These are phyloP conservation scores for Speoplatyrhinus poulsoni DNA, from an alignment of 2,113 vertebrate species.

Conservation along the genomic window DNA sequence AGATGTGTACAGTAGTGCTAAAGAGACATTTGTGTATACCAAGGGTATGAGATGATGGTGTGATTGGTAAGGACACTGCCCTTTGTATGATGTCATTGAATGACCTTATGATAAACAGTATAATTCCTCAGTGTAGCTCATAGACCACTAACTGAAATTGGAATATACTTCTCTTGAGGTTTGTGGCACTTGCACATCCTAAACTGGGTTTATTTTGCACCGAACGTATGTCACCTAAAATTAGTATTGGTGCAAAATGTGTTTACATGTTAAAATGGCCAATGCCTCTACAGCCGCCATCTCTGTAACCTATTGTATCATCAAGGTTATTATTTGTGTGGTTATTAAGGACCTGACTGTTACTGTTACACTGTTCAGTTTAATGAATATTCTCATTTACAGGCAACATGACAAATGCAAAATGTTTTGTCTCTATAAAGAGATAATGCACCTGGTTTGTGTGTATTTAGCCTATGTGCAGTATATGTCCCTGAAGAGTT, in stretches of 20 bases:
- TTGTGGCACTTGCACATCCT: slow-evolving; percentile 52
- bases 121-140: slow-evolving; percentile 44
- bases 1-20: slow-evolving; percentile 41
- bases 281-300: slow-evolving; percentile 20
- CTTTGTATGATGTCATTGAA: slow-evolving; percentile 62
- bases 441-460: slow-evolving; percentile 20
- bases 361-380: slow-evolving; percentile 45
- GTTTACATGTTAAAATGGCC: slow-evolving; percentile 10
- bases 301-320: slow-evolving; percentile 14
- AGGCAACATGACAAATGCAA: slow-evolving; percentile 25
- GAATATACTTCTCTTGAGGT: slow-evolving; percentile 46
- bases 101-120: slow-evolving; percentile 52
- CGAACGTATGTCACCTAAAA: slow-evolving; percentile 39
- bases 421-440: slow-evolving; percentile 9
- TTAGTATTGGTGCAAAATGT: slow-evolving; percentile 49
- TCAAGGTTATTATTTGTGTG: slow-evolving; percentile 23
- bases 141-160: slow-evolving; percentile 59
- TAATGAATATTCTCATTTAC: slow-evolving; percentile 21
- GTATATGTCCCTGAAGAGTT: slow-evolving; percentile 39
- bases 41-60: slow-evolving; percentile 36
- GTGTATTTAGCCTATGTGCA: slow-evolving; percentile 2
- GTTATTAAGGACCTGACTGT: slow-evolving; percentile 35
- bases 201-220: slow-evolving; percentile 63
- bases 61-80: slow-evolving; percentile 53
- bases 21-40: slow-evolving; percentile 38